Evolutionary conservation across 1,140 invertebrate species (phyloP).

Genomic region (Pogonomyrmex californicus): DNA sequence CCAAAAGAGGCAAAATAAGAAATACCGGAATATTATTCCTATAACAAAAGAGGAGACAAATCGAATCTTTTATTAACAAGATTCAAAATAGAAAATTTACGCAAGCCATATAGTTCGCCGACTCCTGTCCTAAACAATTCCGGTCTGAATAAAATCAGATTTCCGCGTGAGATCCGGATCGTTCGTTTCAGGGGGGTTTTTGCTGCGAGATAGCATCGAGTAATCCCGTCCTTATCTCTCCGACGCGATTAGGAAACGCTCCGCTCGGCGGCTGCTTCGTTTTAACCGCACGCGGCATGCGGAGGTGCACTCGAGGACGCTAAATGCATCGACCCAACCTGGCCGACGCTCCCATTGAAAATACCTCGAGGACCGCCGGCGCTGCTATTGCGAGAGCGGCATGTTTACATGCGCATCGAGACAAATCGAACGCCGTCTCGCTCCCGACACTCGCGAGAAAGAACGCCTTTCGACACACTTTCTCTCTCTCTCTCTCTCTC

Average conservation of each 20-base stretch:
- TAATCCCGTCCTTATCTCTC: conserved; percentile 46
- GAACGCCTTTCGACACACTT: not conserved
- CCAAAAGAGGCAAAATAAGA: too few species aligned
- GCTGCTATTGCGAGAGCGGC: conserved; percentile 28
- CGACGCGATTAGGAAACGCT: conserved; percentile 13
- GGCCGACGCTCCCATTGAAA: conserved; percentile 47
- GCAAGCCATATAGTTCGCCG: not conserved
- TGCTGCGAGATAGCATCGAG: not conserved
- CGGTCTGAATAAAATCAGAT: not conserved
- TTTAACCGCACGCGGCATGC: conserved; percentile 14
- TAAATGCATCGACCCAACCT: conserved; percentile 53
- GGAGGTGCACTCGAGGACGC: conserved; percentile 1
- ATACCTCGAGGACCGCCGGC: conserved; percentile 25
- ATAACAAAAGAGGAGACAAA: not conserved
- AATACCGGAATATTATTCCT: too few species aligned
- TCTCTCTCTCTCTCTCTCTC: not conserved
- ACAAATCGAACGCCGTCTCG: conserved; percentile 9
- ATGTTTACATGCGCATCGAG: conserved; percentile 43
- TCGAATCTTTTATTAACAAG: not conserved
- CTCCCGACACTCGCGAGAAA: not conserved
- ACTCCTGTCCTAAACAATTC: not conserved
- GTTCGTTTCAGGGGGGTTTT: not conserved
- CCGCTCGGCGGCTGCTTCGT: not conserved
- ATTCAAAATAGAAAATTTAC: not conserved
- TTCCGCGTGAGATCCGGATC: not conserved